Percentiles rank a stretch among this genome's conserved stretches.
phyloP scores from a whole-genome alignment of 2,113 vertebrate species.

The Solea senegalensis region DNA sequence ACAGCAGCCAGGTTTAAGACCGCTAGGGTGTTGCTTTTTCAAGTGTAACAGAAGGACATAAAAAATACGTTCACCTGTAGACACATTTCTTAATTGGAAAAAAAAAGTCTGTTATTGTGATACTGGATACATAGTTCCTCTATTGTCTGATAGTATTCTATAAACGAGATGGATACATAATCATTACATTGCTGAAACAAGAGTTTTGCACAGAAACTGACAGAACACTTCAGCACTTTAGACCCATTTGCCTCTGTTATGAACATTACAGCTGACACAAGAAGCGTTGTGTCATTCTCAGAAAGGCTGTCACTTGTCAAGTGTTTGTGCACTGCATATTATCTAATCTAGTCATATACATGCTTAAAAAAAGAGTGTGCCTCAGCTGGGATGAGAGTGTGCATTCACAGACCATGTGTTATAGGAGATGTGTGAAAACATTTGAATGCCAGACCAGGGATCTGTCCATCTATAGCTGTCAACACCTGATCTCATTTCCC shows the following conservation, averaged over 20 bases:
- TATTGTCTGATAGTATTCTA: no score
- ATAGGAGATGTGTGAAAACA: constrained; percentile 52
- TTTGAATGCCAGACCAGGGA: constrained; percentile 65
- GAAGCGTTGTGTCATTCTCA: constrained; percentile 50
- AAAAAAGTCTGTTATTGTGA: no score
- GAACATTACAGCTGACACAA: constrained; percentile 38
- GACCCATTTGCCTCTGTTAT: no score
- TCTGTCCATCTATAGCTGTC: constrained; percentile 71
- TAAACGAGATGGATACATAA: neutral
- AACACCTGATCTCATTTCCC: constrained; percentile 72
- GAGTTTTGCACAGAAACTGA: constrained; percentile 1
- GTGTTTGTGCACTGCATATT: constrained; percentile 41
- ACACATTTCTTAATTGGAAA: no score
- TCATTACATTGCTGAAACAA: constrained; percentile 25
- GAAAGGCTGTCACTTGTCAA: constrained; percentile 47
- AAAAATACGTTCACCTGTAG: no score
- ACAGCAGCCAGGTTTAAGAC: no score
- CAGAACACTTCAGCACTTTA: constrained; percentile 5
- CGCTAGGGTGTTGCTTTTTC: no score
- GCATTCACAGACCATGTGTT: constrained; percentile 16
- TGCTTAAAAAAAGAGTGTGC: constrained; percentile 26
- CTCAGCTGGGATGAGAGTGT: constrained; percentile 3
- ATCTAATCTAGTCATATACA: no score
- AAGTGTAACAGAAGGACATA: no score
- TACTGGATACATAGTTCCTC: no score